Percentiles rank a stretch among this genome's conserved stretches.
phyloP scores from a whole-genome alignment of 2,888 invertebrate species.

The Pterostichus niger region DNA sequence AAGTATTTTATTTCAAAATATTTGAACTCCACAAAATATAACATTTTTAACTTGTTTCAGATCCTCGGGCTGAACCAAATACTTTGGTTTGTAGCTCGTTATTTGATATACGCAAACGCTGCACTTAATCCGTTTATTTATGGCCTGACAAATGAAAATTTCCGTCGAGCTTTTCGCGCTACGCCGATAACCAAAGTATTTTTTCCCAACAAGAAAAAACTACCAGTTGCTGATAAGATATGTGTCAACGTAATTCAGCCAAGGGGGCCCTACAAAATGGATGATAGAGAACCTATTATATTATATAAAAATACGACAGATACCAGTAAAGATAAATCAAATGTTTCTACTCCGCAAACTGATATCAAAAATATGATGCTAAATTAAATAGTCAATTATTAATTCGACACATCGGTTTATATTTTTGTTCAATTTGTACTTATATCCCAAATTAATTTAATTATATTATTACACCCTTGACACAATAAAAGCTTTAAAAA shows the following conservation, averaged over 20 bases:
- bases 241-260: constrained; percentile 64
- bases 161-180: constrained; percentile 83
- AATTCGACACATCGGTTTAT: too few relatives aligned
- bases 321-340: constrained; percentile 45
- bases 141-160: constrained; percentile 86
- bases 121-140: constrained; percentile 89
- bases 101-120: constrained; percentile 85
- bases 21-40: neutral
- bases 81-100: constrained; percentile 85
- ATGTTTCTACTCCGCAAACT: constrained; percentile 44
- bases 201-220: constrained; percentile 69
- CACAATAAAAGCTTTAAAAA: too few relatives aligned
- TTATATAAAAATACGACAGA: constrained; percentile 33
- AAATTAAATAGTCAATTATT: neutral
- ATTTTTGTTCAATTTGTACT: too few relatives aligned
- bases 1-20: too few relatives aligned
- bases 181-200: constrained; percentile 79
- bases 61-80: constrained; percentile 80
- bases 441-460: too few relatives aligned
- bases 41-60: constrained; percentile 74
- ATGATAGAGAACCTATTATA: constrained; percentile 39
- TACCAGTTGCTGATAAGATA: constrained; percentile 48
- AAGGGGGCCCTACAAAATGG: constrained; percentile 60
- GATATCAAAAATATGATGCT: constrained; percentile 52
- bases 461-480: too few relatives aligned